Percentiles rank a stretch among this genome's conserved stretches.
Evolutionary conservation across 2,113 vertebrate genomes (phyloP).

Genomic region (Phyllostomus discolor): DNA sequence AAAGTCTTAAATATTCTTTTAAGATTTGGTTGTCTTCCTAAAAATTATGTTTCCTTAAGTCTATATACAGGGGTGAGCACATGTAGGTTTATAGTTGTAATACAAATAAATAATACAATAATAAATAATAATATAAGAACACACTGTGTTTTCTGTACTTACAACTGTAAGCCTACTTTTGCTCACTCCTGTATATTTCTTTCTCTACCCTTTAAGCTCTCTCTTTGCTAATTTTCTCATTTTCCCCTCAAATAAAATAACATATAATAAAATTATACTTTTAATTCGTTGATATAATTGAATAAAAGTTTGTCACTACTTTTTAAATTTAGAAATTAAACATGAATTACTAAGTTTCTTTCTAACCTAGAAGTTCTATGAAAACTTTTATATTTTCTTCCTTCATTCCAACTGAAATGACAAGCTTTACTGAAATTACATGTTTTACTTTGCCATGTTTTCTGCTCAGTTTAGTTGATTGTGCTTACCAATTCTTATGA

Average conservation of each 20-base stretch:
- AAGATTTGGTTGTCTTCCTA: not conserved
- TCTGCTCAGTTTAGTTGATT: constrained; percentile 4
- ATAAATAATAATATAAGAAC: not conserved
- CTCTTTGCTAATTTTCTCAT: not conserved
- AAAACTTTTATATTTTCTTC: not conserved
- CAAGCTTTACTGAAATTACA: not conserved
- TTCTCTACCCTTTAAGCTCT: not conserved
- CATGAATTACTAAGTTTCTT: not conserved
- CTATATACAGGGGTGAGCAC: not conserved
- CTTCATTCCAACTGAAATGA: not conserved
- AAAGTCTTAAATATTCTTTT: constrained; percentile 14
- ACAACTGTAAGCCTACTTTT: not conserved
- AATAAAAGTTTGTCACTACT: not conserved
- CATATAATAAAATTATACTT: not conserved
- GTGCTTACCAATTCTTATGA: not conserved
- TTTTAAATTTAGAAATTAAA: constrained; percentile 28
- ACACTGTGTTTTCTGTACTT: not conserved
- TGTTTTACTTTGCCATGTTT: not conserved
- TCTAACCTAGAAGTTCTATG: constrained; percentile 1
- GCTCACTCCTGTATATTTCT: not conserved
- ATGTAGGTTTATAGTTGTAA: not conserved
- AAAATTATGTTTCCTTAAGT: not conserved
- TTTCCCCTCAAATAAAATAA: not conserved
- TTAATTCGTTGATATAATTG: constrained; percentile 3
- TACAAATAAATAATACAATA: not conserved